Conservation (phyloP, 1,140 invertebrate species). For the Armadillidium nasatum region DNA sequence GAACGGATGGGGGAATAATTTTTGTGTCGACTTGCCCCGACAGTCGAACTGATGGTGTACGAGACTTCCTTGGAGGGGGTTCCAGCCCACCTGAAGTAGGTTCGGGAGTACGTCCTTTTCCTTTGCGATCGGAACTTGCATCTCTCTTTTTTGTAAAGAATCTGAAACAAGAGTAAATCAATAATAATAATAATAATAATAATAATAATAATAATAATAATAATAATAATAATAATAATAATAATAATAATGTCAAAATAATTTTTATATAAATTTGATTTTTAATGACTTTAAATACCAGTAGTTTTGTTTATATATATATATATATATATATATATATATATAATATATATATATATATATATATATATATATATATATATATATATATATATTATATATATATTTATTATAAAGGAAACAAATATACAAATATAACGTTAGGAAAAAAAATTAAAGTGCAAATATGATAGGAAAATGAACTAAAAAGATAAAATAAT, state of each 20-base stretch:
- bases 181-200: no score
- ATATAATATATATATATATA: no score
- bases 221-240: slow-evolving; percentile 16
- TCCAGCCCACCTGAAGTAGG: slow-evolving; percentile 48
- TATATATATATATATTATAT: no score
- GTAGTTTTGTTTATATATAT: no score
- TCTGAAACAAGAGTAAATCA: slow-evolving; percentile 51
- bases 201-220: background rate
- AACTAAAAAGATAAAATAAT: no score
- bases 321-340: no score
- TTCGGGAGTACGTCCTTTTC: slow-evolving; percentile 69
- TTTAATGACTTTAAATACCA: no score
- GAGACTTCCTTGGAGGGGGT: slow-evolving; percentile 49
- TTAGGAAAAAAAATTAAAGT: no score
- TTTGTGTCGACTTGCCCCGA: slow-evolving; percentile 59
- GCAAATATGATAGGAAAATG: no score
- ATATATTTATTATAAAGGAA: no score
- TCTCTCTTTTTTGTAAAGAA: slow-evolving; percentile 74
- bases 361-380: no score
- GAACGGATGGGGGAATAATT: slow-evolving; percentile 60
- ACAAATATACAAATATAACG: no score
- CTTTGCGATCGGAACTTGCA: slow-evolving; percentile 58
- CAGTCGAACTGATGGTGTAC: slow-evolving; percentile 53
- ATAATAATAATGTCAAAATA: slow-evolving; percentile 12
- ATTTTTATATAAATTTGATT: background rate